A percentile compares a stretch with the other conserved stretches of the same genome.
Conservation (phyloP, 2,113 vertebrate genomes). For the Mixornis gularis region DNA sequence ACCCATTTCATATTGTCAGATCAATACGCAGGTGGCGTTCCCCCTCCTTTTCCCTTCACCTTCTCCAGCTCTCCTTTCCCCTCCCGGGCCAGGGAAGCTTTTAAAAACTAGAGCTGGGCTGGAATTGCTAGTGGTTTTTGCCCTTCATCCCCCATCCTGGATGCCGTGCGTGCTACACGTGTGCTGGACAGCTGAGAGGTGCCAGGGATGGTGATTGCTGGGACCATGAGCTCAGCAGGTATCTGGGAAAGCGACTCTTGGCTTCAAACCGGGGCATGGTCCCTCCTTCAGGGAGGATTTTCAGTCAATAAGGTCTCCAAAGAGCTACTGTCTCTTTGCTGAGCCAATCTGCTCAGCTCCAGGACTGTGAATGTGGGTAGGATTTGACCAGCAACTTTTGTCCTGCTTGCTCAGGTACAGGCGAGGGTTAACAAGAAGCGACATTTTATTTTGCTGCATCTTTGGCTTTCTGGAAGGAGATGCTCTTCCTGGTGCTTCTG, state of each 20-base stretch:
- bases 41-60: background rate
- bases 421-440: conserved; percentile 23
- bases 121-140: background rate
- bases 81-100: background rate
- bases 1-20: background rate
- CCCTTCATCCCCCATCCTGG: background rate
- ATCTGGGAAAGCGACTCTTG: background rate
- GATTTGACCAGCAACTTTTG: background rate
- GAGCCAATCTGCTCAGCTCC: background rate
- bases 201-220: background rate
- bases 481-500: conserved; percentile 8
- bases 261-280: background rate
- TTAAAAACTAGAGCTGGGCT: background rate
- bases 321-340: background rate
- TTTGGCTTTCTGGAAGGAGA: conserved; percentile 29
- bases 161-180: background rate
- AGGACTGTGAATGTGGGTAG: background rate
- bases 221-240: background rate
- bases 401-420: background rate
- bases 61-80: background rate
- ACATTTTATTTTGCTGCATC: conserved; percentile 21
- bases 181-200: background rate
- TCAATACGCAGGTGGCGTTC: background rate
- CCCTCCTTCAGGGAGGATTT: background rate
- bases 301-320: background rate